These are phyloP conservation scores for Myripristis jacobus DNA, from an alignment of 2,797 vertebrate species.

Conservation along the genomic window DNA sequence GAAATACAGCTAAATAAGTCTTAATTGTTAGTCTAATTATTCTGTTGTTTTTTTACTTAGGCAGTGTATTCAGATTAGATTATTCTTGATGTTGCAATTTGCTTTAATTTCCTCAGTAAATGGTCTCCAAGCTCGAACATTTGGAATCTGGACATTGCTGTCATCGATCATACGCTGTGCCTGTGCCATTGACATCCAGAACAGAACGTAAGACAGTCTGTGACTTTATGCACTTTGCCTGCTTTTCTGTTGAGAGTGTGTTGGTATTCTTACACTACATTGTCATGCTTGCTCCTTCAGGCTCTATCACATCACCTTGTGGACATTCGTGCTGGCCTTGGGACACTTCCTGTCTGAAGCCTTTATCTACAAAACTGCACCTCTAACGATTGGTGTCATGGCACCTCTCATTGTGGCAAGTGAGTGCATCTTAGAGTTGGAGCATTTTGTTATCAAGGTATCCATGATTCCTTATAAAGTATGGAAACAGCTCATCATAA, in stretches of 20 bases:
- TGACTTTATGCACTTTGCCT: neutral
- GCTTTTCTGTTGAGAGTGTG: conserved; percentile 11
- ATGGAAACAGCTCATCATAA: too few relatives aligned
- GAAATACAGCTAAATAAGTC: too few relatives aligned
- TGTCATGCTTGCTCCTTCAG: conserved; percentile 66
- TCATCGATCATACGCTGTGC: conserved; percentile 94
- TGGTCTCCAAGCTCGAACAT: conserved; percentile 95
- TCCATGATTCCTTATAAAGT: too few relatives aligned
- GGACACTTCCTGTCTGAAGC: conserved; percentile 94
- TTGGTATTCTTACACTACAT: conserved; percentile 6
- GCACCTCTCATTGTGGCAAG: conserved; percentile 96
- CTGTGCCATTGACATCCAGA: conserved; percentile 96
- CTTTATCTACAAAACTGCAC: conserved; percentile 93
- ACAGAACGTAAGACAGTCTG: conserved; percentile 86
- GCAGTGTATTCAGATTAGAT: neutral
- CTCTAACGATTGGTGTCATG: conserved; percentile 92
- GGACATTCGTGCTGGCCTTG: conserved; percentile 94
- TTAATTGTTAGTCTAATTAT: neutral
- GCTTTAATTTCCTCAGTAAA: conserved; percentile 85
- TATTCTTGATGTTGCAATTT: conserved; percentile 5
- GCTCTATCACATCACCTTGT: conserved; percentile 95
- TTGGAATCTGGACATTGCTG: conserved; percentile 95
- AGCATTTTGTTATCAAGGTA: too few relatives aligned
- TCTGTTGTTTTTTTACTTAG: neutral
- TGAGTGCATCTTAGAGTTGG: conserved; percentile 77